Percentiles rank a stretch among this genome's conserved stretches.
These are phyloP conservation scores for Chlamydotis undulata DNA, from an alignment of 2,113 vertebrate species.

Conservation along the genomic window DNA sequence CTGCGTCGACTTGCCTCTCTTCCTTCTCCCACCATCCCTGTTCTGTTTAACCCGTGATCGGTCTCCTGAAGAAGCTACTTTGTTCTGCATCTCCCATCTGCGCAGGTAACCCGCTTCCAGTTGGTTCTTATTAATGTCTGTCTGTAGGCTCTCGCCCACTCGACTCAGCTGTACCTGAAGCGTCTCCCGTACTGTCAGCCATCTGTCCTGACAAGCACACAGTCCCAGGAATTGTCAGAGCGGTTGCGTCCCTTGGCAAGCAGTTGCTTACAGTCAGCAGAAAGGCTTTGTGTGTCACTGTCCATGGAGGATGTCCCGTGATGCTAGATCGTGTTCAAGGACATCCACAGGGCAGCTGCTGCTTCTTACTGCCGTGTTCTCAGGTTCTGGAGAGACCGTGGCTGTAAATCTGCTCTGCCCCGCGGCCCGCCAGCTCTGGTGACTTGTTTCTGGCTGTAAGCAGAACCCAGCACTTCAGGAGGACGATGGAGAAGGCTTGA, in stretches of 20 bases:
- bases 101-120: background rate
- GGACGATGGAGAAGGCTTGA: background rate
- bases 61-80: background rate
- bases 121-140: background rate
- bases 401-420: background rate
- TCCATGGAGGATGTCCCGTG: accelerated
- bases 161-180: background rate
- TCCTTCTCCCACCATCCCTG: background rate
- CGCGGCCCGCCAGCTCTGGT: background rate
- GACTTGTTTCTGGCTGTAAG: background rate
- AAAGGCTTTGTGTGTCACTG: background rate
- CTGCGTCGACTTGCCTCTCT: background rate
- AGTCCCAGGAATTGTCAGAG: background rate
- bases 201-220: background rate
- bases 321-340: background rate
- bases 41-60: background rate
- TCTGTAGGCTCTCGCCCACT: background rate
- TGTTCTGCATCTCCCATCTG: background rate
- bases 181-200: background rate
- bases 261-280: background rate
- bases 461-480: background rate
- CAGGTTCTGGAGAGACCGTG: accelerated
- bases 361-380: background rate
- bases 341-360: background rate
- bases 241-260: background rate